Evolutionary conservation across 1,140 invertebrate species (phyloP).

Genomic region (Tetranychus cinnabarinus): DNA sequence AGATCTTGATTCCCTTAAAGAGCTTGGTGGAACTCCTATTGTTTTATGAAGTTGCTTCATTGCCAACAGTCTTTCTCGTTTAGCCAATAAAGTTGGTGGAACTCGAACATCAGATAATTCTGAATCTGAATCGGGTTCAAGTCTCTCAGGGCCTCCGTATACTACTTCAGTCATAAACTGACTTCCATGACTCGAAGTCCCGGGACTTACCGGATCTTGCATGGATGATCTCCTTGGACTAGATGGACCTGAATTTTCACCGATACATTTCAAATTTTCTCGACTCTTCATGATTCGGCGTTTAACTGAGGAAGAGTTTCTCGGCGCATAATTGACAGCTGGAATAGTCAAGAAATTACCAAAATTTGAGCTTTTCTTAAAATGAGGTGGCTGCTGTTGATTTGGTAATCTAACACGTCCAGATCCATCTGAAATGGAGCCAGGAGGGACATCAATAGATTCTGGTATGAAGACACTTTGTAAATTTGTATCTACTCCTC

Average conservation of each 20-base stretch:
- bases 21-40: background rate
- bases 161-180: background rate
- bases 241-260: background rate
- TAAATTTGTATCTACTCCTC: background rate
- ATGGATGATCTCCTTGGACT: background rate
- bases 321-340: background rate
- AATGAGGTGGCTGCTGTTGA: background rate
- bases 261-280: background rate
- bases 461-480: background rate
- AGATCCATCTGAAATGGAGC: background rate
- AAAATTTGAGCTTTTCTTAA: background rate
- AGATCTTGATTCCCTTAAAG: background rate
- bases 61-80: background rate
- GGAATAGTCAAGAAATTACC: conserved; percentile 2
- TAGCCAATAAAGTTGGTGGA: background rate
- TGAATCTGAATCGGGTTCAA: background rate
- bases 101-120: background rate
- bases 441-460: background rate
- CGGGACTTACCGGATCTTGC: background rate
- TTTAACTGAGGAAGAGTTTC: background rate
- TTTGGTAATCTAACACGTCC: background rate
- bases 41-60: background rate
- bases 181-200: background rate
- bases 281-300: background rate
- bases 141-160: no score